phyloP scores from a whole-genome alignment of 2,888 invertebrate species.

The Zeuzera pyrina region DNA sequence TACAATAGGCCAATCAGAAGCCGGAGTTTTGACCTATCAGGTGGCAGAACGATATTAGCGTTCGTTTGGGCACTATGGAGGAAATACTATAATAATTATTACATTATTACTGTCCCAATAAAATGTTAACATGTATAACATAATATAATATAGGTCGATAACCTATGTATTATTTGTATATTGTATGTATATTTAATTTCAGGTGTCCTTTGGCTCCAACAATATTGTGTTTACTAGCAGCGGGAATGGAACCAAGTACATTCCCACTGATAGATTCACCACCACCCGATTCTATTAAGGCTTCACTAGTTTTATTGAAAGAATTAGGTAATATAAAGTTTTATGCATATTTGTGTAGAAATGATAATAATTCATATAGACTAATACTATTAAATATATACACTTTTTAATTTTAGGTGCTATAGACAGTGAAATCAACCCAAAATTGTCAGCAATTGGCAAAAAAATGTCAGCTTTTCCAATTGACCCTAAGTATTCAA shows the following conservation, averaged over 20 bases:
- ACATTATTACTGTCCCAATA: too few species aligned
- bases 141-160: too few species aligned
- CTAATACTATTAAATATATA: too few species aligned
- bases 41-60: too few species aligned
- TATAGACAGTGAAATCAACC: conserved; percentile 71
- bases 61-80: too few species aligned
- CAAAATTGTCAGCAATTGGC: conserved; percentile 84
- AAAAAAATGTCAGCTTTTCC: conserved; percentile 92
- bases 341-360: conserved; percentile 9
- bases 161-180: too few species aligned
- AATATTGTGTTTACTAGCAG: conserved; percentile 85
- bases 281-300: conserved; percentile 77
- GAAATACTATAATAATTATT: too few species aligned
- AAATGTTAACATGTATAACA: too few species aligned
- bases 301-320: conserved; percentile 77
- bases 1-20: too few species aligned
- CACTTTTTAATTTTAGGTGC: conserved; percentile 73
- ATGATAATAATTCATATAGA: neutral
- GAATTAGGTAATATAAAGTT: conserved; percentile 65
- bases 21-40: too few species aligned
- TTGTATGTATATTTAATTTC: conserved; percentile 16
- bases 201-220: conserved; percentile 78
- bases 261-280: conserved; percentile 96
- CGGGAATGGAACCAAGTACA: conserved; percentile 84
- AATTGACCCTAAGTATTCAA: conserved; percentile 90